phyloP scores from a whole-genome alignment of 2,113 vertebrate genomes.

The Daboia siamensis region DNA sequence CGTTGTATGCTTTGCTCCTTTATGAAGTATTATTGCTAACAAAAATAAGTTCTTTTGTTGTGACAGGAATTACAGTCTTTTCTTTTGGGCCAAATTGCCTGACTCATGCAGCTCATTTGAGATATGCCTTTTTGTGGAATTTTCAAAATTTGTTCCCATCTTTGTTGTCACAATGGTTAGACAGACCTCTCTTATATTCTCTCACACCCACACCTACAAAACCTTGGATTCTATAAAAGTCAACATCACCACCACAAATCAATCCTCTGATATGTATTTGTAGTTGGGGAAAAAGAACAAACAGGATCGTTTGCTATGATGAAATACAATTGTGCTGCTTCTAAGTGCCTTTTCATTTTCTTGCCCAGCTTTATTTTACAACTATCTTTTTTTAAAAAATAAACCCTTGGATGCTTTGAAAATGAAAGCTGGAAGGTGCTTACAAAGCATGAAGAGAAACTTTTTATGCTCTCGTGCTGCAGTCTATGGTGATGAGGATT shows the following conservation, averaged over 20 bases:
- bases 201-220: neutral
- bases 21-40: neutral
- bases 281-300: neutral
- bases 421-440: neutral
- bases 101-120: neutral
- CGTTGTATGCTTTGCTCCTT: neutral
- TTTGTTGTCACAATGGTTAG: neutral
- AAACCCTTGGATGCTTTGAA: neutral
- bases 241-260: neutral
- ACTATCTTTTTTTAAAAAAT: neutral
- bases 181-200: neutral
- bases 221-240: neutral
- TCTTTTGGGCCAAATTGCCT: neutral
- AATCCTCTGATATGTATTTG: neutral
- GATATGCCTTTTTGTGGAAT: neutral
- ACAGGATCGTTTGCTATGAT: neutral
- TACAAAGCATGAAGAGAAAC: neutral
- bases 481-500: neutral
- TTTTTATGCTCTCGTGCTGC: neutral
- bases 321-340: neutral
- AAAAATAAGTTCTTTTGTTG: neutral
- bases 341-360: neutral
- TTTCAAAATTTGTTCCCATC: neutral
- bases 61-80: neutral
- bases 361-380: neutral